Evolutionary conservation across 2,888 invertebrate genomes (phyloP).

Genomic region (Dolichomitus sp.): DNA sequence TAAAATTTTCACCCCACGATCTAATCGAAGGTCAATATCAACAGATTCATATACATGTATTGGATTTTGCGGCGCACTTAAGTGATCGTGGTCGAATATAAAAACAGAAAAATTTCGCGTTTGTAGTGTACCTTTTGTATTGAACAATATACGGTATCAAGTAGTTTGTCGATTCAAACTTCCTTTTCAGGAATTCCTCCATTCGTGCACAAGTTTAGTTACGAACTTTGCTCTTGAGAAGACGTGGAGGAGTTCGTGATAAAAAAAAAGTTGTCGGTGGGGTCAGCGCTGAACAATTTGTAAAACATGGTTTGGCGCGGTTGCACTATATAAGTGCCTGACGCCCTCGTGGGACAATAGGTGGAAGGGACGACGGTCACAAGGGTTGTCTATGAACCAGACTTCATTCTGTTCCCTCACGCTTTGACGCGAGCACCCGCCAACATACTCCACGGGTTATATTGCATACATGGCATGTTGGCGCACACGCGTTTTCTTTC

Average conservation of each 20-base stretch:
- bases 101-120: too few species aligned
- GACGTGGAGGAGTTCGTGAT: neutral
- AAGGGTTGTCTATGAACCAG: slow-evolving; percentile 61
- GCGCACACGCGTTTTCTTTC: slow-evolving; percentile 5
- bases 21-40: neutral
- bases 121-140: too few species aligned
- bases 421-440: slow-evolving; percentile 60
- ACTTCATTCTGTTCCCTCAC: slow-evolving; percentile 53
- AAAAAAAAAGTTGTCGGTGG: slow-evolving; percentile 25
- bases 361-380: slow-evolving; percentile 47
- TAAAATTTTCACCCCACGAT: slow-evolving; percentile 1
- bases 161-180: neutral
- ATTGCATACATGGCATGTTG: slow-evolving; percentile 14
- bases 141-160: neutral
- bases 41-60: too few species aligned
- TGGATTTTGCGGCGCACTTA: too few species aligned
- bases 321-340: slow-evolving; percentile 54
- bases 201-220: neutral
- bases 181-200: neutral
- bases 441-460: slow-evolving; percentile 29
- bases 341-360: slow-evolving; percentile 51
- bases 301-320: slow-evolving; percentile 55
- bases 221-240: neutral
- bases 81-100: too few species aligned
- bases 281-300: slow-evolving; percentile 64